Conservation (phyloP, 37 sponge, comb jelly and placozoan genomes). For the Ephydatia muelleri region DNA sequence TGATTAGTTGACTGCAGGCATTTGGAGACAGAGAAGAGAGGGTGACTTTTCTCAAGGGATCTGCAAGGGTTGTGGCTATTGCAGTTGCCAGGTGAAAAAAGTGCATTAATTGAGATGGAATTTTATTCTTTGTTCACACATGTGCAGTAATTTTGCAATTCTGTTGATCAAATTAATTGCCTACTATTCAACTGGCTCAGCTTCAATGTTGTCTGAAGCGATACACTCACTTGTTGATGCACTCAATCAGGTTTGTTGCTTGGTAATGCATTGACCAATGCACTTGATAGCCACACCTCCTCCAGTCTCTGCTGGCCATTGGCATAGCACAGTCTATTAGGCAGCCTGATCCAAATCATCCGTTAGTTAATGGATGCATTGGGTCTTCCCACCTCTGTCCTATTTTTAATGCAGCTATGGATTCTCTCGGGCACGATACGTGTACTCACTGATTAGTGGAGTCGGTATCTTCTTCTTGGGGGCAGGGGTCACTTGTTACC, state of each 20-base stretch:
- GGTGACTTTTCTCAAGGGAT: constrained; percentile 69
- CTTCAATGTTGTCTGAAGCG: constrained; percentile 94
- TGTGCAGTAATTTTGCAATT: constrained; percentile 83
- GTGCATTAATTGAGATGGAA: neutral
- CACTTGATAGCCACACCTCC: neutral
- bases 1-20: constrained; percentile 26
- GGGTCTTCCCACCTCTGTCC: neutral
- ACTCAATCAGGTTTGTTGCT: constrained; percentile 83
- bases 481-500: constrained; percentile 90
- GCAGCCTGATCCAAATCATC: constrained; percentile 92
- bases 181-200: constrained; percentile 92
- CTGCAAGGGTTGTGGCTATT: constrained; percentile 81
- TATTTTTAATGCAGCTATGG: constrained; percentile 70
- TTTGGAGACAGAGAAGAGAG: constrained; percentile 73
- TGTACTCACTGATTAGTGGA: constrained; percentile 97
- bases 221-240: constrained; percentile 95
- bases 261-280: neutral
- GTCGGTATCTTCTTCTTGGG: constrained; percentile 98
- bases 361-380: constrained; percentile 54
- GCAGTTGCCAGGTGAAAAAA: constrained; percentile 80
- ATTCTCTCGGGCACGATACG: constrained; percentile 88
- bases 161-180: constrained; percentile 79
- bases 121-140: neutral
- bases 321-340: constrained; percentile 93
- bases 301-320: constrained; percentile 87